Evolutionary conservation across 2,888 invertebrate genomes (phyloP).

Genomic region (Apamea sordens): DNA sequence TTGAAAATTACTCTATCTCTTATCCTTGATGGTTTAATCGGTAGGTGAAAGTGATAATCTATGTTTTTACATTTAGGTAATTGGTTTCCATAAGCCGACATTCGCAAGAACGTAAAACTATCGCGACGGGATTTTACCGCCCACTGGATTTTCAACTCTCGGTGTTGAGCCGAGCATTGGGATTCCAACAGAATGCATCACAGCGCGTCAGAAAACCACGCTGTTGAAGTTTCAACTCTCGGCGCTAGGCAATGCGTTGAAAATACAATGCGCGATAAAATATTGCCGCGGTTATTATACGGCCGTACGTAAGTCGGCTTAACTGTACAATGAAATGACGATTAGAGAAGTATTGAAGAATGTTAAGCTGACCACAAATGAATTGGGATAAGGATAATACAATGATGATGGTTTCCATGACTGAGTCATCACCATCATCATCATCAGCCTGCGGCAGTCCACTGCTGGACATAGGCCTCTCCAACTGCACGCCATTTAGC

Average conservation of each 20-base stretch:
- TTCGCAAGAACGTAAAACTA: no score
- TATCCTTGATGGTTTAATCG: neutral
- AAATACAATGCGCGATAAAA: no score
- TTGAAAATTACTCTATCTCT: neutral
- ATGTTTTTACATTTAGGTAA: neutral
- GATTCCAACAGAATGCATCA: no score
- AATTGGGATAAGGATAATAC: neutral
- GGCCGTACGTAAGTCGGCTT: no score
- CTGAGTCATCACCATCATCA: neutral
- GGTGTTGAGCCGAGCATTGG: no score
- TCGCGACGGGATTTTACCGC: neutral
- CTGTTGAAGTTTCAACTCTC: neutral
- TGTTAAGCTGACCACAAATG: neutral
- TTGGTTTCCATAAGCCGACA: no score
- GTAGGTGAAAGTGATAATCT: neutral
- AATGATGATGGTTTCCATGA: neutral
- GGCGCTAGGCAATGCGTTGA: no score
- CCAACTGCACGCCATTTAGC: neutral
- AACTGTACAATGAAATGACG: no score
- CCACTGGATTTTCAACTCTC: neutral
- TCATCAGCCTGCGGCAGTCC: neutral
- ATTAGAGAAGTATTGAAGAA: no score
- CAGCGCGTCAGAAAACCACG: no score
- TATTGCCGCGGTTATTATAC: no score
- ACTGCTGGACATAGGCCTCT: neutral